Evolutionary conservation across 2,113 vertebrate genomes (phyloP).

Genomic region (Datnioides undecimradiatus): DNA sequence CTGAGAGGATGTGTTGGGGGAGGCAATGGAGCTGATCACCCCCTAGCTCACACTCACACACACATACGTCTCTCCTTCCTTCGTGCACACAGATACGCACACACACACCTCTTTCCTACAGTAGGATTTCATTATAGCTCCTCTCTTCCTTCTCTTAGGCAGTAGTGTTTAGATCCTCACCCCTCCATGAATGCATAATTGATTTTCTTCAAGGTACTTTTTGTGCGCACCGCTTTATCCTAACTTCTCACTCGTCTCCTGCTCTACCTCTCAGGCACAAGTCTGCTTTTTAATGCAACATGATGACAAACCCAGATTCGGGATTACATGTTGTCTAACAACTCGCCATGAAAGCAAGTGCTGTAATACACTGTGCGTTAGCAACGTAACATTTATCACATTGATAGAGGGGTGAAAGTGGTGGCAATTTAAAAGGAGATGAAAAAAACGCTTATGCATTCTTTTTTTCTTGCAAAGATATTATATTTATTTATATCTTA

Average conservation of each 20-base stretch:
- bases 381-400: constrained; percentile 71
- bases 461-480: constrained; percentile 76
- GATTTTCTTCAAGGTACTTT: constrained; percentile 83
- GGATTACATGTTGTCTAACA: constrained; percentile 78
- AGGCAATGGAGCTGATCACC: constrained; percentile 80
- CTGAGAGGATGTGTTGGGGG: constrained; percentile 83
- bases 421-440: constrained; percentile 75
- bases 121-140: constrained; percentile 83
- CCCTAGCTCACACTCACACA: constrained; percentile 41
- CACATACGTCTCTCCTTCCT: constrained; percentile 29
- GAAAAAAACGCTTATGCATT: constrained; percentile 71
- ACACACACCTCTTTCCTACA: constrained; percentile 47
- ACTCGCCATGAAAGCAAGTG: constrained; percentile 69
- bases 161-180: constrained; percentile 81
- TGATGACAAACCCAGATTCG: constrained; percentile 58
- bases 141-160: constrained; percentile 82
- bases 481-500: constrained; percentile 71
- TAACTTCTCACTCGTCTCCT: constrained; percentile 57
- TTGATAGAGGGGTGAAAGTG: constrained; percentile 72
- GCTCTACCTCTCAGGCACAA: constrained; percentile 67
- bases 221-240: constrained; percentile 66
- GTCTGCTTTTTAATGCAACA: constrained; percentile 73
- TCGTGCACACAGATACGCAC: constrained; percentile 1
- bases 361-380: constrained; percentile 70
- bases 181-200: constrained; percentile 85